These are phyloP conservation scores for Discoglossus pictus DNA, from an alignment of 2,797 vertebrate genomes.

Conservation along the genomic window DNA sequence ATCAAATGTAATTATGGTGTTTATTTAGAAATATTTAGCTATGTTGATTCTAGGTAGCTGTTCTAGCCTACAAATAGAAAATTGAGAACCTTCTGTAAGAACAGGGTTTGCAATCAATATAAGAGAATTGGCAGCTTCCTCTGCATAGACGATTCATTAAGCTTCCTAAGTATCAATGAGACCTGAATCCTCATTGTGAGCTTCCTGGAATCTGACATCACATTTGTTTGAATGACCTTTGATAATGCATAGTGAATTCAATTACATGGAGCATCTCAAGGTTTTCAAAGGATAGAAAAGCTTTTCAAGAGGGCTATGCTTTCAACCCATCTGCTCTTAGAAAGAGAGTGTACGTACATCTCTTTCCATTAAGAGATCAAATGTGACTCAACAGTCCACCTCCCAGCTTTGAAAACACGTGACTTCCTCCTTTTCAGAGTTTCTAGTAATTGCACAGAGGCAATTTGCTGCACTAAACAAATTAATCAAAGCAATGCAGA, in stretches of 20 bases:
- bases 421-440: background rate
- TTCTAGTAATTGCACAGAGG: background rate
- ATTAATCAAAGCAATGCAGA: background rate
- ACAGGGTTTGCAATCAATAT: slow-evolving; percentile 14
- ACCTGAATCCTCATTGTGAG: slow-evolving; percentile 33
- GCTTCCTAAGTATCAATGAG: slow-evolving; percentile 31
- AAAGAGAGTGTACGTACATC: slow-evolving; percentile 2
- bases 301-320: slow-evolving; percentile 30
- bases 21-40: too few species aligned
- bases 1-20: slow-evolving; percentile 5
- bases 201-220: slow-evolving; percentile 35
- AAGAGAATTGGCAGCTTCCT: slow-evolving; percentile 31
- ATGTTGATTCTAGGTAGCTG: too few species aligned
- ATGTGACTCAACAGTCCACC: background rate
- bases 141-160: slow-evolving; percentile 6
- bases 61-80: slow-evolving; percentile 22
- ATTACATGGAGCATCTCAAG: slow-evolving; percentile 33
- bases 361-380: slow-evolving; percentile 12
- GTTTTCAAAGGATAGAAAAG: slow-evolving; percentile 29
- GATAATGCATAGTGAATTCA: slow-evolving; percentile 43
- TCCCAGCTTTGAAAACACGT: background rate
- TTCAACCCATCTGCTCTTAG: slow-evolving; percentile 15
- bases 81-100: background rate
- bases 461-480: too few species aligned
- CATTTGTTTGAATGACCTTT: slow-evolving; percentile 30